Evolutionary conservation across 2,113 vertebrate species (phyloP), one percentile per base, ranked within the genome.

Genomic region (Forbesichthys agassizii): DNA sequence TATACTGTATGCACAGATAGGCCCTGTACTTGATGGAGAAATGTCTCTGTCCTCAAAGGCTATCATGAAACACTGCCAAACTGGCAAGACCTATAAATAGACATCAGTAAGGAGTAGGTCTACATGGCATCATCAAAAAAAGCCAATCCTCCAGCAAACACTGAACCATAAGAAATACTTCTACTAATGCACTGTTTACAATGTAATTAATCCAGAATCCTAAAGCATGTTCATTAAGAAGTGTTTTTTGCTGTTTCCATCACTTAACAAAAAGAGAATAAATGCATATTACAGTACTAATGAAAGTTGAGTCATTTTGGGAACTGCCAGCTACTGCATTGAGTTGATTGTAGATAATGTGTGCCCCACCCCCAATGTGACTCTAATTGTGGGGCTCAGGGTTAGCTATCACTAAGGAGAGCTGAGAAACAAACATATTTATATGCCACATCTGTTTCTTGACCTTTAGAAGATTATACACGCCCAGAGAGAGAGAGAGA

Each of bases 81-180:
- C 80, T 84, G 81, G 82, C 84, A 77, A 74, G 80, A 61, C 74
- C 79, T 89, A 88, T 78, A 89, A 90, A 88, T 86, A 90, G 81
- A 87, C 55, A 20, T 61, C 60, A 79, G 70, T 54, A 74, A 65
- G 74, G 73, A 81, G 68, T 75, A 78, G 82, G 69, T 78, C 74
- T 71, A 66, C 71, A 65, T 79, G 58, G 76, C 78, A 71, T 81
- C 69, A 84, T 71, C 68, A 74, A 84, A 85, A 88, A 79, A 80
- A 74, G 80, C 61, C 64, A 56, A 67, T 73, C 61, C 70, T 62
- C 67, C 61, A 70, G 74, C 64, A 77, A 75, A 64, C 61, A 63
- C 51, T 47, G 33, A 60, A 65, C 55, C 10, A 57, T 66, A 46
- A 6, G 27, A 27, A 56, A 16, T 20, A 3, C 54, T 56, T 18